Evolutionary conservation across 2,797 vertebrate species (phyloP).

Genomic region (Sebastes cheni): DNA sequence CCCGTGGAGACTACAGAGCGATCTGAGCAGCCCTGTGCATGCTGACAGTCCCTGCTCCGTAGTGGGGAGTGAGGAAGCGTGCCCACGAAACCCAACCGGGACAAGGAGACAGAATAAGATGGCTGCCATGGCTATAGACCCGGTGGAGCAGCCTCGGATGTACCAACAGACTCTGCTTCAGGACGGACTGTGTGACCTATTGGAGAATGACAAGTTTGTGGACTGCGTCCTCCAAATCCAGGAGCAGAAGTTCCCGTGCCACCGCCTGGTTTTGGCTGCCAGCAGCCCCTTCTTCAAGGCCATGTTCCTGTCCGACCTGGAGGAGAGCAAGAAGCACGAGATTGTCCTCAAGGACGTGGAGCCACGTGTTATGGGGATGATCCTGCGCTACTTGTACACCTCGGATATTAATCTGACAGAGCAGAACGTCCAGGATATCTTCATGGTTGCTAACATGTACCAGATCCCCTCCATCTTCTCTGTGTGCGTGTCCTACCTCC

Average conservation of each 20-base stretch:
- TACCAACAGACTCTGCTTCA: slow-evolving; percentile 98
- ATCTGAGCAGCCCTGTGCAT: slow-evolving; percentile 53
- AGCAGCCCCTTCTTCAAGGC: slow-evolving; percentile 96
- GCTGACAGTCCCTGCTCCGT: slow-evolving; percentile 55
- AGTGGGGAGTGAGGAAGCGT: slow-evolving; percentile 43
- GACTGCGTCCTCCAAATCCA: slow-evolving; percentile 94
- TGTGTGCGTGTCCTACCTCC: slow-evolving; percentile 93
- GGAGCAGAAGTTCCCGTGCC: slow-evolving; percentile 93
- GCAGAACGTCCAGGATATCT: slow-evolving; percentile 95
- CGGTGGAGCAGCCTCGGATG: slow-evolving; percentile 90
- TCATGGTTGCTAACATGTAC: slow-evolving; percentile 95
- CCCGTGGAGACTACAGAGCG: slow-evolving; percentile 22
- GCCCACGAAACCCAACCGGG: slow-evolving; percentile 38
- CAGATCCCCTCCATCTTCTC: slow-evolving; percentile 99
- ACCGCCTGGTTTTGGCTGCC: slow-evolving; percentile 93
- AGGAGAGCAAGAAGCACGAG: slow-evolving; percentile 90
- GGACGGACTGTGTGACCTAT: slow-evolving; percentile 94
- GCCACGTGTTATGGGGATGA: slow-evolving; percentile 89
- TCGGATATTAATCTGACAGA: slow-evolving; percentile 94
- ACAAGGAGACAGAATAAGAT: slow-evolving; percentile 77
- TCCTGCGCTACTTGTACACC: slow-evolving; percentile 95
- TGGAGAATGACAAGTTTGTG: slow-evolving; percentile 94
- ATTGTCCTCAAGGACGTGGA: slow-evolving; percentile 92
- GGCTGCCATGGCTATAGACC: slow-evolving; percentile 88
- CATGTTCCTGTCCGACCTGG: slow-evolving; percentile 91